Evolutionary conservation across 2,888 invertebrate genomes (phyloP).

Genomic region (Phaonia tiefii): DNA sequence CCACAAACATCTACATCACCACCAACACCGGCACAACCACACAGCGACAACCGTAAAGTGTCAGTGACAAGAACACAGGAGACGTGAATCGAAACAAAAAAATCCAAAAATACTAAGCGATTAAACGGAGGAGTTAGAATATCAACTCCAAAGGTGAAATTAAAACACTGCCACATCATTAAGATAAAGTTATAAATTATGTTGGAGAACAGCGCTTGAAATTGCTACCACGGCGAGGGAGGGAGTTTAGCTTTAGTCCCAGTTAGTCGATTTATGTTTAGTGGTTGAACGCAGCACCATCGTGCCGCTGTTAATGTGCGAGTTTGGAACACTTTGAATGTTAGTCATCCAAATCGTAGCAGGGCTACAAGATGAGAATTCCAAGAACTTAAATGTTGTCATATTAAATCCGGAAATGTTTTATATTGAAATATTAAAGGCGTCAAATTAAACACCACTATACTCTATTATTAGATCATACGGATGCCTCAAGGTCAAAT

Average conservation of each 20-base stretch:
- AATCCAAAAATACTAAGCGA: no score
- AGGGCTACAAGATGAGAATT: not conserved
- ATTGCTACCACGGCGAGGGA: no score
- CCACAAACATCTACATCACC: not conserved
- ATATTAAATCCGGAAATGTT: slow-evolving; percentile 26
- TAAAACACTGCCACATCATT: slow-evolving; percentile 79
- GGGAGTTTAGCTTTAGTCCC: no score
- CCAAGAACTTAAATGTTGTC: slow-evolving; percentile 11
- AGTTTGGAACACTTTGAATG: not conserved
- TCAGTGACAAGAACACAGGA: slow-evolving; percentile 1
- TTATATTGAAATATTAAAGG: no score
- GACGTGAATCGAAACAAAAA: no score
- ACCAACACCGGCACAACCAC: not conserved
- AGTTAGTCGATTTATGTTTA: no score
- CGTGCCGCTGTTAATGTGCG: not conserved
- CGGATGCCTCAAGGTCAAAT: no score
- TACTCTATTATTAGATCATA: no score
- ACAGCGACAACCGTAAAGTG: not conserved
- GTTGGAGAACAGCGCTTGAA: no score
- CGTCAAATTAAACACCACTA: no score
- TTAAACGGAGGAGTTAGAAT: not conserved
- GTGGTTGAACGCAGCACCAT: not conserved
- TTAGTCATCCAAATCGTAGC: not conserved
- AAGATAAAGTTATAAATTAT: slow-evolving; percentile 78
- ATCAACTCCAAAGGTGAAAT: slow-evolving; percentile 69